These are phyloP conservation scores for Pseudanteris insignis DNA, from an alignment of 2,888 invertebrate genomes.

Conservation along the genomic window DNA sequence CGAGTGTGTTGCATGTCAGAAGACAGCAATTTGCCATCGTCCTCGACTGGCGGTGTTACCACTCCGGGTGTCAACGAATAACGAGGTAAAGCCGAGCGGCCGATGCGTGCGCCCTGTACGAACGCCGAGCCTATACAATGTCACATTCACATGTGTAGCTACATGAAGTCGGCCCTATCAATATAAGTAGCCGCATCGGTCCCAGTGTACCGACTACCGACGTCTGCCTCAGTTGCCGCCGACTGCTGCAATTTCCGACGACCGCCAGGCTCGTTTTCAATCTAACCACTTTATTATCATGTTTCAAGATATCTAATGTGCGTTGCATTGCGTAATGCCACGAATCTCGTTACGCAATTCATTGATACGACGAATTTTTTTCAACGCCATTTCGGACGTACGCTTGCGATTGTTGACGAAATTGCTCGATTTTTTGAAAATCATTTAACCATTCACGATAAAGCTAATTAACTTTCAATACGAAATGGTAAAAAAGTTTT, in stretches of 20 bases:
- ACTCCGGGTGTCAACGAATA: constrained; percentile 39
- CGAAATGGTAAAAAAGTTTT: too few relatives aligned
- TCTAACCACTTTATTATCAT: constrained; percentile 43
- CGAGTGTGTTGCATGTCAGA: constrained; percentile 34
- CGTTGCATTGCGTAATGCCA: constrained; percentile 19
- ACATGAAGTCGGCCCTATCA: constrained; percentile 29
- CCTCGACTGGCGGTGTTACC: constrained; percentile 22
- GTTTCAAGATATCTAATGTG: constrained; percentile 44
- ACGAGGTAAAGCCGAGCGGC: constrained; percentile 31
- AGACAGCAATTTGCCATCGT: constrained; percentile 38
- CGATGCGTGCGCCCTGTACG: constrained; percentile 32
- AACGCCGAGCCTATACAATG: constrained; percentile 31
- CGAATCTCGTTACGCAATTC: constrained; percentile 30
- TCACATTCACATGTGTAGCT: constrained; percentile 24
- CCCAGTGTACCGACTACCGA: constrained; percentile 25
- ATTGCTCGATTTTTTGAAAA: too few relatives aligned
- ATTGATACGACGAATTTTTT: too few relatives aligned
- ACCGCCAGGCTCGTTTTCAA: constrained; percentile 32
- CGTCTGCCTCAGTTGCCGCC: constrained; percentile 17
- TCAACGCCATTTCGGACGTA: too few relatives aligned
- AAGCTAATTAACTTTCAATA: too few relatives aligned
- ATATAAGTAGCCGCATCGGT: constrained; percentile 34
- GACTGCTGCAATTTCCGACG: constrained; percentile 5
- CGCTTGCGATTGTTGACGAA: too few relatives aligned
- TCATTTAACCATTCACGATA: too few relatives aligned